Evolutionary conservation across 64 coral and sea anemone genomes (phyloP).

Genomic region (Dendrophyllia cribrosa): DNA sequence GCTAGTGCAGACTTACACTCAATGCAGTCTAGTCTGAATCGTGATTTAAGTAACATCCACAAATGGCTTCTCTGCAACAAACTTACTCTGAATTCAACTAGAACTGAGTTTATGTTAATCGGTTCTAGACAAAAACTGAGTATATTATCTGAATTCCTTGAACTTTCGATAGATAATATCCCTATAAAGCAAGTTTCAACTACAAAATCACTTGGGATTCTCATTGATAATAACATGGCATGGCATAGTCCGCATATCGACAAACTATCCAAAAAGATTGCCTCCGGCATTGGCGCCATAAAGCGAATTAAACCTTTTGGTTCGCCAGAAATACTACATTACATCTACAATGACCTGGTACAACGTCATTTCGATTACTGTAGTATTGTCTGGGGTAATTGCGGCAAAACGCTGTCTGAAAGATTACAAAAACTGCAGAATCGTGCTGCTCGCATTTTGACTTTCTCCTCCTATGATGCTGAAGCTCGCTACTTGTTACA

Average conservation of each 20-base stretch:
- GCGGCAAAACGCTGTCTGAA: background rate
- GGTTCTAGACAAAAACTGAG: too few species aligned
- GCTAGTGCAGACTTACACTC: too few species aligned
- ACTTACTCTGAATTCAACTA: too few species aligned
- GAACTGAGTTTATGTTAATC: too few species aligned
- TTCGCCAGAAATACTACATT: background rate
- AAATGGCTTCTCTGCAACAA: too few species aligned
- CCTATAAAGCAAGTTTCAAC: background rate
- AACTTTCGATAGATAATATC: constrained; percentile 9
- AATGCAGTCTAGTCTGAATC: too few species aligned
- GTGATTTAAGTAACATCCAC: too few species aligned
- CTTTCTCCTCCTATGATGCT: too few species aligned
- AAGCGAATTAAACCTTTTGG: background rate
- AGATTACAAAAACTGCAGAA: background rate
- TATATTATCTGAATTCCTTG: too few species aligned
- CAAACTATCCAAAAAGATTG: background rate
- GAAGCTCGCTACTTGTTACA: too few species aligned
- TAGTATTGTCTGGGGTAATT: background rate
- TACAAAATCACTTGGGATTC: constrained; percentile 15
- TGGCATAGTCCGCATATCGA: constrained; percentile 11
- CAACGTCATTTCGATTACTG: background rate
- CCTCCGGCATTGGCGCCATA: constrained; percentile 8
- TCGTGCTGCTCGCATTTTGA: too few species aligned
- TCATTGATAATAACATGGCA: too few species aligned
- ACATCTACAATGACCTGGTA: background rate